Evolutionary conservation across 2,888 invertebrate genomes (phyloP).

Genomic region (Tipula vernalis): DNA sequence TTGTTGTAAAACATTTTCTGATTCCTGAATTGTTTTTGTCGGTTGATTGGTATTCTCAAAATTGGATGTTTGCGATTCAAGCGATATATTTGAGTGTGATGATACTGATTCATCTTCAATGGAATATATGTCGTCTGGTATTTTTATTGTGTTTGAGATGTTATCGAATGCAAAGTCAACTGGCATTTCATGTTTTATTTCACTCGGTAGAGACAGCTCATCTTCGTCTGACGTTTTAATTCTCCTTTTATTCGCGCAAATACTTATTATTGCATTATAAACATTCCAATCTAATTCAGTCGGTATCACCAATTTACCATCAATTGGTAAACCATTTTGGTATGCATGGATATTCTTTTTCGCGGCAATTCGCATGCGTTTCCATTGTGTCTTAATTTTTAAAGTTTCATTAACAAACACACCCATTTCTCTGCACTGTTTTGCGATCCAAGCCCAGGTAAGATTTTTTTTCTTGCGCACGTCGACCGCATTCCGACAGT

Average conservation of each 20-base stretch:
- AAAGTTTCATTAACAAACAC: neutral
- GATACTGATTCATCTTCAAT: neutral
- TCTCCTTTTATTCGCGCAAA: neutral
- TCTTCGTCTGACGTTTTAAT: neutral
- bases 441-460: neutral
- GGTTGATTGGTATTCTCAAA: neutral
- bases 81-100: neutral
- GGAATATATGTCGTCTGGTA: neutral
- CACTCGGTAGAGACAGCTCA: neutral
- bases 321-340: neutral
- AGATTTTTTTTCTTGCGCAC: neutral
- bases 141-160: neutral
- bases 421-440: neutral
- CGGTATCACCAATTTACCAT: neutral
- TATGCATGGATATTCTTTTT: neutral
- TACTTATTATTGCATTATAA: neutral
- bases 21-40: neutral
- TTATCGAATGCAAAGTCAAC: neutral
- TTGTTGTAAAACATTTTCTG: too few relatives aligned
- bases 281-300: neutral
- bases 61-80: neutral
- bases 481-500: neutral
- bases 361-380: neutral
- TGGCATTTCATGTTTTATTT: neutral
- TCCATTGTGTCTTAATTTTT: neutral